Evolutionary conservation across 1,140 invertebrate genomes (phyloP).

Genomic region (Yoshiicerus persimilis): DNA sequence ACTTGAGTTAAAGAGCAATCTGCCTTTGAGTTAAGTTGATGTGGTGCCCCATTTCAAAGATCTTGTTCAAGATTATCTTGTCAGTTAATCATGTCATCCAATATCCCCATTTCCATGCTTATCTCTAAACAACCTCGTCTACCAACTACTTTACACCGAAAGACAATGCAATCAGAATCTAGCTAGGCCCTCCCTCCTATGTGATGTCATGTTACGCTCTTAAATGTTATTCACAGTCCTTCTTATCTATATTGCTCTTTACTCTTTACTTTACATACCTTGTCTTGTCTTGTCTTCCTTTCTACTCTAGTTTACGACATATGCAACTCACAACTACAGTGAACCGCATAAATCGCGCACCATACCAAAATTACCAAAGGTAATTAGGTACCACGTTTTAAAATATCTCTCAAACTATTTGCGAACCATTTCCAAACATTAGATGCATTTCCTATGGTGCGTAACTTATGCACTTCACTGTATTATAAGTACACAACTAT

Average conservation of each 20-base stretch:
- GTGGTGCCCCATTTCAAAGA: constrained; percentile 21
- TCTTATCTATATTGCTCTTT: constrained; percentile 1
- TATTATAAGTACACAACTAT: no score
- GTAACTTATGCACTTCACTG: no score
- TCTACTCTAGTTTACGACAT: neutral
- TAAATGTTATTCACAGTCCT: neutral
- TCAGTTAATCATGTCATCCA: constrained; percentile 26
- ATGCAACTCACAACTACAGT: neutral
- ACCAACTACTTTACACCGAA: neutral
- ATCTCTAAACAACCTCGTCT: neutral
- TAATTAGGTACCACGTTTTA: no score
- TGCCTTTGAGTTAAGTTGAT: constrained; percentile 17
- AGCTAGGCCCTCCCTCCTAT: no score
- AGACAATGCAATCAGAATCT: neutral
- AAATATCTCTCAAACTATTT: no score
- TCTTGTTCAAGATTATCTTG: constrained; percentile 28
- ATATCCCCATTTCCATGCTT: neutral
- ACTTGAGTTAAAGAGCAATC: constrained; percentile 4
- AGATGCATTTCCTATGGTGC: no score
- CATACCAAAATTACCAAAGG: no score
- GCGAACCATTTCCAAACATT: no score
- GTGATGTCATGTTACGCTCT: neutral
- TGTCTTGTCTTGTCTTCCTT: neutral
- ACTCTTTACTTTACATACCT: neutral
- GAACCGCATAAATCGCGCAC: no score